Percentiles rank a stretch among this genome's conserved stretches.
Conservation (phyloP, 2,888 invertebrate genomes). For the Yponomeuta malinellus region DNA sequence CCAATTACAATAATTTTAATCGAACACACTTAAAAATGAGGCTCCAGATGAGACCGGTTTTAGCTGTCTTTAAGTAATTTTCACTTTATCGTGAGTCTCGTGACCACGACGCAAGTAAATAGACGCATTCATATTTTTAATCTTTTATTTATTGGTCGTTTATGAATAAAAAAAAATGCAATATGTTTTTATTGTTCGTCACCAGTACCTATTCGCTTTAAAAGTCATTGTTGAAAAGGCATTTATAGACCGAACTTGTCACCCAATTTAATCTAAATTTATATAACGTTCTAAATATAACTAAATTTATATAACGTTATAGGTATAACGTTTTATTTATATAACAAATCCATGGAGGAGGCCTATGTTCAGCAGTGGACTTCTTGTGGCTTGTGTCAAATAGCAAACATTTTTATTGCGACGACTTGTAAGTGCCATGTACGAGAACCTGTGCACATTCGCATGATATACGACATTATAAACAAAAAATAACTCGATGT, state of each 20-base stretch:
- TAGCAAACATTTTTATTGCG: neutral
- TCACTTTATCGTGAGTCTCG: neutral
- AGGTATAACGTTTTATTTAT: no score
- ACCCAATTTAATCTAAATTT: neutral
- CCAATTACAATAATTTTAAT: neutral
- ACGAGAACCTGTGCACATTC: neutral
- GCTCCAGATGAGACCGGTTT: neutral
- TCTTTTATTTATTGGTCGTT: neutral
- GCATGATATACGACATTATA: slow-evolving; percentile 12
- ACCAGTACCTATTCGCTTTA: neutral
- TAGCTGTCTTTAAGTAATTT: neutral
- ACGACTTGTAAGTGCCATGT: slow-evolving; percentile 2
- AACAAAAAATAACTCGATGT: slow-evolving; percentile 19
- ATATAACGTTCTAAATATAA: no score
- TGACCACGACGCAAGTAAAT: neutral
- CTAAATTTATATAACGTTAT: no score
- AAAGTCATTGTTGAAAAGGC: neutral
- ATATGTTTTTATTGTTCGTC: neutral
- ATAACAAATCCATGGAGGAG: no score
- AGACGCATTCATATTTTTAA: neutral
- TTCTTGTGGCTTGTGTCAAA: neutral
- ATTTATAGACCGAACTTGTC: neutral
- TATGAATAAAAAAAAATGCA: neutral
- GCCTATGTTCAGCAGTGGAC: no score
- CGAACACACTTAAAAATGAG: neutral